phyloP scores from a whole-genome alignment of 2,797 vertebrate species.

The Sebastes jordani region DNA sequence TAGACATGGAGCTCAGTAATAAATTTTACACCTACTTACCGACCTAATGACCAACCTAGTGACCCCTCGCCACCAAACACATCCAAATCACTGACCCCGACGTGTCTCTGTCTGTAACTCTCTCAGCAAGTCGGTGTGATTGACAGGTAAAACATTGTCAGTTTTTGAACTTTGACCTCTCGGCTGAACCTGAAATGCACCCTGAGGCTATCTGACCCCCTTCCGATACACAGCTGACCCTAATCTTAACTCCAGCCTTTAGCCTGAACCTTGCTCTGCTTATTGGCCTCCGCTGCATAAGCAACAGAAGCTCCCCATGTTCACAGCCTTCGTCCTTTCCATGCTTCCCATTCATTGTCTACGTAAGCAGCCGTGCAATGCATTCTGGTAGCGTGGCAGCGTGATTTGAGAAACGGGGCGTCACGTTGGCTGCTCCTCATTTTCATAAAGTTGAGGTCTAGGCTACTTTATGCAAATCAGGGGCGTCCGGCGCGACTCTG shows the following conservation, averaged over 20 bases:
- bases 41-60: slow-evolving; percentile 30
- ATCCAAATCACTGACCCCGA: slow-evolving; percentile 24
- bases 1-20: neutral
- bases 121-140: slow-evolving; percentile 35
- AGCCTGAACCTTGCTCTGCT: neutral
- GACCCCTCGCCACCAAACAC: slow-evolving; percentile 34
- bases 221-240: slow-evolving; percentile 10
- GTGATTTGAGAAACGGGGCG: no score
- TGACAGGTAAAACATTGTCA: slow-evolving; percentile 59
- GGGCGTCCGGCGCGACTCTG: accelerated
- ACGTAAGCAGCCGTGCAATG: no score
- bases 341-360: no score
- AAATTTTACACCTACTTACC: slow-evolving; percentile 31
- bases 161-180: slow-evolving; percentile 54
- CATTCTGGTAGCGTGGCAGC: no score
- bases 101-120: slow-evolving; percentile 17
- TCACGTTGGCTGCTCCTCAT: no score
- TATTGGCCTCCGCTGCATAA: neutral
- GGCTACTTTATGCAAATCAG: no score
- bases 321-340: no score
- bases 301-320: no score
- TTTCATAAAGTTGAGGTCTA: no score
- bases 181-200: slow-evolving; percentile 37
- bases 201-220: slow-evolving; percentile 44
- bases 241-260: slow-evolving; percentile 15